Conservation (phyloP, 2,113 vertebrate genomes). For the Anthoscopus minutus region DNA sequence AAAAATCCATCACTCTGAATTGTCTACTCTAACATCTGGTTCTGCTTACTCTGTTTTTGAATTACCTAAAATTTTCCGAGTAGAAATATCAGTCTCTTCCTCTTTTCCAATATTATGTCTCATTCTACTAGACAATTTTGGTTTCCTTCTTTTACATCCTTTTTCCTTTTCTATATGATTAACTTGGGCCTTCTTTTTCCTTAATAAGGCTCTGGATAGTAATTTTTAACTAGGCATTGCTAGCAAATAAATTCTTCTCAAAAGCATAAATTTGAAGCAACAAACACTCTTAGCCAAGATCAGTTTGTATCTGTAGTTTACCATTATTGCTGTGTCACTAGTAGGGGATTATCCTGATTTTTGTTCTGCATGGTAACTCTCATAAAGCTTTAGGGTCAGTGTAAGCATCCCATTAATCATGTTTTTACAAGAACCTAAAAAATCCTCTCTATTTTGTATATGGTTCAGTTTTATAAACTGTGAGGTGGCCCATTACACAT, state of each 20-base stretch:
- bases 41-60: not conserved
- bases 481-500: not conserved
- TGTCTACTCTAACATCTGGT: not conserved
- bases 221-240: not conserved
- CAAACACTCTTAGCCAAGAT: not conserved
- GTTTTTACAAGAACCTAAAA: not conserved
- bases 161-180: not conserved
- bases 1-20: not conserved
- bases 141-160: not conserved
- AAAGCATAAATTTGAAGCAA: not conserved
- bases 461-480: constrained; percentile 5
- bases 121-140: not conserved
- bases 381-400: not conserved
- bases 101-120: not conserved
- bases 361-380: not conserved
- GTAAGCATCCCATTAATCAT: constrained; percentile 1
- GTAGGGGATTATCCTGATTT: not conserved
- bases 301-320: not conserved
- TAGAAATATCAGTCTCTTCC: fast-evolving
- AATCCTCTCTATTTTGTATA: not conserved
- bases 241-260: not conserved
- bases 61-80: not conserved
- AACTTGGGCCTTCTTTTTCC: not conserved
- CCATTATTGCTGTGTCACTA: not conserved
- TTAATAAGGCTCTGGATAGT: not conserved